Conservation (phyloP, 1,140 invertebrate genomes). For the Hermetia illucens region DNA sequence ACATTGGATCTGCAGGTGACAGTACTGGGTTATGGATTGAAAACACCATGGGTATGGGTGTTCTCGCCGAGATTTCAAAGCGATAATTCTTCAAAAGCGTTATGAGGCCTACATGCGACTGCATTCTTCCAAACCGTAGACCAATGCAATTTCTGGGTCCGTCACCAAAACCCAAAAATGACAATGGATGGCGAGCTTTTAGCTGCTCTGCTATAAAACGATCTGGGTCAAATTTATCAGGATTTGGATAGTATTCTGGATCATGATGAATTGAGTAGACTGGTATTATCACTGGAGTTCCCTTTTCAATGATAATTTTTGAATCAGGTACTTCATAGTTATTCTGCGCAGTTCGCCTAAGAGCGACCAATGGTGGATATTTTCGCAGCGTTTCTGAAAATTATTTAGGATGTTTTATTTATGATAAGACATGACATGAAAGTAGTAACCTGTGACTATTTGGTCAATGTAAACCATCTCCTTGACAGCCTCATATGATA, state of each 20-base stretch:
- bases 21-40: constrained; percentile 23
- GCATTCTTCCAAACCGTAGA: constrained; percentile 35
- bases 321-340: constrained; percentile 19
- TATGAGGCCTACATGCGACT: constrained; percentile 35
- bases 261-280: constrained; percentile 31
- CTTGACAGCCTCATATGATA: constrained; percentile 29
- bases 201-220: constrained; percentile 5
- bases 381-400: constrained; percentile 2
- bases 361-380: constrained; percentile 3
- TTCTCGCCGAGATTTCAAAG: constrained; percentile 18
- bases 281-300: constrained; percentile 31
- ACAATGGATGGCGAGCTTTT: constrained; percentile 33
- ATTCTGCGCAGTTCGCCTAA: constrained; percentile 10
- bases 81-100: constrained; percentile 32
- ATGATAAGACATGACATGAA: neutral
- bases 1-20: constrained; percentile 23
- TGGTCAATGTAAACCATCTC: too few species aligned
- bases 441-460: constrained; percentile 17
- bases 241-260: too few species aligned
- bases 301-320: constrained; percentile 20
- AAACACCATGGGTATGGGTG: constrained; percentile 24
- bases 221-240: too few species aligned
- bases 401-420: constrained; percentile 5
- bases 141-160: too few species aligned
- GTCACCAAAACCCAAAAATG: too few species aligned